Percentiles rank a stretch among this genome's conserved stretches.
phyloP scores from a whole-genome alignment of 2,113 vertebrate genomes.

The Chaetodon trifascialis region DNA sequence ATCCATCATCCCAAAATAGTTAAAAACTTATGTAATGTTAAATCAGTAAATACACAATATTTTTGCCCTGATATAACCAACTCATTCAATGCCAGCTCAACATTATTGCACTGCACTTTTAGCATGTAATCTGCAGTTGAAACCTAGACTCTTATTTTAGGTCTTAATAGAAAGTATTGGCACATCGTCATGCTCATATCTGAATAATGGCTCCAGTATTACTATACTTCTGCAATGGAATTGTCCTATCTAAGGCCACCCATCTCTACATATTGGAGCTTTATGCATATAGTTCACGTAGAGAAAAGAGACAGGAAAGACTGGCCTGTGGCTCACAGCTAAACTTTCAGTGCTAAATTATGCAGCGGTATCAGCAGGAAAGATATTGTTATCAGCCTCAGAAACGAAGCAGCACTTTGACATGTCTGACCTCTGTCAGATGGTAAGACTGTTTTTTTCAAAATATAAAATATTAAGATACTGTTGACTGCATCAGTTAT shows the following conservation, averaged over 20 bases:
- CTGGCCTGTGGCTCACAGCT: slow-evolving; percentile 4
- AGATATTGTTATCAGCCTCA: slow-evolving; percentile 16
- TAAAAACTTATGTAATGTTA: too few relatives aligned
- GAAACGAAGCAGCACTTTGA: slow-evolving; percentile 1
- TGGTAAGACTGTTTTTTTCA: neutral
- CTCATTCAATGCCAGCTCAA: too few relatives aligned
- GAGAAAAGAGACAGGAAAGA: slow-evolving; percentile 2
- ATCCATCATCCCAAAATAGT: too few relatives aligned
- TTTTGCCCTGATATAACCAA: too few relatives aligned
- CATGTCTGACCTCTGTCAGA: neutral
- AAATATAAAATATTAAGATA: neutral
- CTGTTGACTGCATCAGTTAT: neutral
- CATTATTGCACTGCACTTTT: too few relatives aligned
- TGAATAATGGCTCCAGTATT: neutral
- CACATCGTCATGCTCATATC: neutral
- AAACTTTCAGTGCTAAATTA: slow-evolving; percentile 1
- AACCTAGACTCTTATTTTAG: neutral
- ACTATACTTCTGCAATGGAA: neutral
- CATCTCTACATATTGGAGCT: neutral
- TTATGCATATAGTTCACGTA: neutral
- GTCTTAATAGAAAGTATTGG: neutral
- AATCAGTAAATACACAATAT: too few relatives aligned
- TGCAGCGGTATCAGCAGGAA: slow-evolving; percentile 4
- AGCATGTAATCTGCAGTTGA: neutral
- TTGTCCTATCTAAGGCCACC: neutral